A percentile compares a stretch with the other conserved stretches of the same genome.
Conservation (phyloP, 2,888 invertebrate genomes). For the Pteria penguin region DNA sequence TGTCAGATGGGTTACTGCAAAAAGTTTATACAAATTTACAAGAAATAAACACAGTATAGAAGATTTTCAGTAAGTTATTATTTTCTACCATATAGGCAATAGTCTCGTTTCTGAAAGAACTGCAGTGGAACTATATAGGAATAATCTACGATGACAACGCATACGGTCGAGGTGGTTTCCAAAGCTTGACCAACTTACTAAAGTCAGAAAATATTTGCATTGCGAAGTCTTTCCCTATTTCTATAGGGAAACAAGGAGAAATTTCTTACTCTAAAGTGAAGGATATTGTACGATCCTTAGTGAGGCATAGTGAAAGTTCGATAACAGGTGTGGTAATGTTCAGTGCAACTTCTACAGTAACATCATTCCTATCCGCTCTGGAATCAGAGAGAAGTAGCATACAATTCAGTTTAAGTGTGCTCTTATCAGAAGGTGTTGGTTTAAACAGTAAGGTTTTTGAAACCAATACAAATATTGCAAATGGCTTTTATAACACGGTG, state of each 20-base stretch:
- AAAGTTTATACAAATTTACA: too few species aligned
- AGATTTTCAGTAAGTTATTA: too few species aligned
- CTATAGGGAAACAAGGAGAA: background rate
- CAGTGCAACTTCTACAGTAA: too few species aligned
- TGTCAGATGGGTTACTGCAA: too few species aligned
- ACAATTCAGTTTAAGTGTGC: constrained; percentile 21
- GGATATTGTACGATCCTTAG: background rate
- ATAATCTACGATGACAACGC: constrained; percentile 52
- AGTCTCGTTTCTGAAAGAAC: constrained; percentile 43
- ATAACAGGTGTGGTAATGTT: constrained; percentile 44
- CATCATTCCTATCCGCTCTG: too few species aligned
- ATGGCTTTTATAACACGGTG: constrained; percentile 9
- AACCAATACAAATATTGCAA: constrained; percentile 3
- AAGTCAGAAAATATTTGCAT: constrained; percentile 48
- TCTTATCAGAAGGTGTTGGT: constrained; percentile 27
- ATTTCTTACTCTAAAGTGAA: constrained; percentile 6
- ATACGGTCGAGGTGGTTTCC: constrained; percentile 48
- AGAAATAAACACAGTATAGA: too few species aligned
- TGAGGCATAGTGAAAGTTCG: constrained; percentile 19
- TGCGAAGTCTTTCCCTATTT: constrained; percentile 10
- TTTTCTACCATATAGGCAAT: constrained; percentile 51
- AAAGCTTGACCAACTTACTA: constrained; percentile 23
- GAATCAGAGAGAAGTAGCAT: too few species aligned
- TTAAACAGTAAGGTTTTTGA: too few species aligned
- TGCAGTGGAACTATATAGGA: constrained; percentile 63